Base-by-base conservation (phyloP, 2,888 invertebrate species). In the Machimus rusticus region DNA sequence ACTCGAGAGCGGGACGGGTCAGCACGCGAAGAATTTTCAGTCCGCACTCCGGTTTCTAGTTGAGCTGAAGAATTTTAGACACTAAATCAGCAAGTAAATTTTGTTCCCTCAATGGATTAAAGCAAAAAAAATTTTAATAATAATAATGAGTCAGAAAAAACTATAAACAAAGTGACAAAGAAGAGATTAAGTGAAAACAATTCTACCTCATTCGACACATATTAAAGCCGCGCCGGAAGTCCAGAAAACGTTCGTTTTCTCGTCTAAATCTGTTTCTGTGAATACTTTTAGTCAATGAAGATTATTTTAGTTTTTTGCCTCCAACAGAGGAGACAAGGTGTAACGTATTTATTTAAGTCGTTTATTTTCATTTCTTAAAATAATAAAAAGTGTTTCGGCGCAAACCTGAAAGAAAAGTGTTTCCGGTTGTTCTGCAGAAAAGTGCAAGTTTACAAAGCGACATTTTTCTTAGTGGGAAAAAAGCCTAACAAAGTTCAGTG, bases 1-100 rank as follows among this genome's bases (percentile, higher is more conserved):
- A 90, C 90, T 90, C 89, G 89, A 90, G 90, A 90, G 89, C 90
- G 90, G 90, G 89, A 90, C 90, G 90, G 90, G 90, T 90, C 89
- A 90, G 89, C 89, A 90, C 90, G 90, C 89, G 90, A 66, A 89
- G 88, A 78, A 55, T 86, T 86, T 84, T 37, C 46, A 23, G 66
- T 85, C 43, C 23, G 14, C 43, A 85, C 28, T 85, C 82, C 19
- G 85, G 74, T 85, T 74, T 85, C 74, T 85, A 28, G 74, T 85
- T n/a, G n/a, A 28, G 37, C 23, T 76, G 34, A 76, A 76, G 28
- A 39, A 76, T 16, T 16, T 39, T 34, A 31, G 16, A 16, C 14
- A n/a, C 8, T 9, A 76, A 16, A 46, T 46, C 76, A 66, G 66
- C 66, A 14, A 66, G 66, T 66, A 6, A 12, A 39, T 39, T 66